Conservation (phyloP, 2,888 invertebrate genomes). For the Geotrupes spiniger region DNA sequence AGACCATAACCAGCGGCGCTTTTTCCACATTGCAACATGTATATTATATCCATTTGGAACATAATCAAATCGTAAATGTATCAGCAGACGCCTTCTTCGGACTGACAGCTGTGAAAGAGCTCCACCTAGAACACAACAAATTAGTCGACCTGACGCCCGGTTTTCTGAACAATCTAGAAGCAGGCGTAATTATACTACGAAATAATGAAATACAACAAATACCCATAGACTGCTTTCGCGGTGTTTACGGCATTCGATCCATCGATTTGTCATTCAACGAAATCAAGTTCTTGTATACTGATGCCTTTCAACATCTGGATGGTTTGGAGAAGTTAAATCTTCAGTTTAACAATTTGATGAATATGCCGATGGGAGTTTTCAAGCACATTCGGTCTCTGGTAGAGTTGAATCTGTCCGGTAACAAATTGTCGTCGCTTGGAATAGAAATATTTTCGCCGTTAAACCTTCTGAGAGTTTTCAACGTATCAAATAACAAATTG, state of each 20-base stretch:
- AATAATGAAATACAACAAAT: conserved; percentile 38
- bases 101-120: conserved; percentile 38
- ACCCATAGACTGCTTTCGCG: conserved; percentile 36
- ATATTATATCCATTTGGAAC: conserved; percentile 35
- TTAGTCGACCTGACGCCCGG: conserved; percentile 34
- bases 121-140: conserved; percentile 40
- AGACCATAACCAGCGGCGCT: conserved; percentile 33
- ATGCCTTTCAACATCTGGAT: conserved; percentile 37
- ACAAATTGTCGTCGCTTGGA: conserved; percentile 37
- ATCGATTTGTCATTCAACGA: conserved; percentile 42
- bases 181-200: conserved; percentile 36
- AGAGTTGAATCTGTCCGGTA: conserved; percentile 39
- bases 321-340: conserved; percentile 40
- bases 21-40: conserved; percentile 34
- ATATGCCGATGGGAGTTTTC: conserved; percentile 42
- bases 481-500: conserved; percentile 34
- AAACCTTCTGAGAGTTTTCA: conserved; percentile 34
- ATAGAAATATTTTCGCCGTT: conserved; percentile 43
- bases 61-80: conserved; percentile 39
- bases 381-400: conserved; percentile 33
- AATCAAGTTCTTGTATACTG: conserved; percentile 34
- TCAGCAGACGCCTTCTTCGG: conserved; percentile 39
- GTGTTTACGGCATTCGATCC: conserved; percentile 34
- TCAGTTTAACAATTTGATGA: conserved; percentile 38
- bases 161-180: conserved; percentile 39